A percentile compares a stretch with the other conserved stretches of the same genome.
These are phyloP conservation scores for Arrhamphus sclerolepis DNA, from an alignment of 2,797 vertebrate species.

Conservation along the genomic window DNA sequence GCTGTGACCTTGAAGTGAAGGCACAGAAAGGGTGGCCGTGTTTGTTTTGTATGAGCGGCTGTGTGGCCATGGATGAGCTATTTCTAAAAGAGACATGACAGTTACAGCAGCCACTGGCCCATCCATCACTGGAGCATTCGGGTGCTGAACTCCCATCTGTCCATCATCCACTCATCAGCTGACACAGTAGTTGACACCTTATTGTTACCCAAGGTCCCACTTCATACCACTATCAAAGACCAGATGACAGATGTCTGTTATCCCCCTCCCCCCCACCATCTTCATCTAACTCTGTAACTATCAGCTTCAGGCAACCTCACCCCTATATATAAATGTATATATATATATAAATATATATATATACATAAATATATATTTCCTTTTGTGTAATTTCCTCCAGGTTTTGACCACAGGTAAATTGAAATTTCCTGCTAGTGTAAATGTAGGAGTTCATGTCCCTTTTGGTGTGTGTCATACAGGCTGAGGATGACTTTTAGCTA, in stretches of 20 bases:
- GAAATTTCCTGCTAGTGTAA: too few relatives aligned
- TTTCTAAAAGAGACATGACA: conserved; percentile 37
- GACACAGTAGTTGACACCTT: conserved; percentile 44
- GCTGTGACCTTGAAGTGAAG: conserved; percentile 59
- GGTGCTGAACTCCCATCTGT: conserved; percentile 38
- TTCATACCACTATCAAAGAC: conserved; percentile 31
- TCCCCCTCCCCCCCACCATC: not conserved
- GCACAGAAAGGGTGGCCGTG: conserved; percentile 3
- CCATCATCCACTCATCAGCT: conserved; percentile 47
- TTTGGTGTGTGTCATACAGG: too few relatives aligned
- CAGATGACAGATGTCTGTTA: conserved; percentile 25
- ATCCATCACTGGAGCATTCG: conserved; percentile 32
- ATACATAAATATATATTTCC: too few relatives aligned
- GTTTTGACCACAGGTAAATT: not conserved
- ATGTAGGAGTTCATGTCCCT: too few relatives aligned
- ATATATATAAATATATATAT: too few relatives aligned
- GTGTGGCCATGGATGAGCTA: conserved; percentile 6
- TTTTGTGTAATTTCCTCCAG: not conserved
- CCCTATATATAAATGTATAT: too few relatives aligned
- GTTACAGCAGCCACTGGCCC: conserved; percentile 19
- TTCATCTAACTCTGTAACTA: not conserved
- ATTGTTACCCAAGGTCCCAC: conserved; percentile 48
- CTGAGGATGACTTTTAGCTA: too few relatives aligned
- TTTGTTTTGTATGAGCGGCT: conserved; percentile 18
- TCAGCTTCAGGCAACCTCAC: not conserved